These are phyloP conservation scores for Drosophila nigrodunni DNA, from an alignment of 1,140 invertebrate genomes.

Conservation along the genomic window DNA sequence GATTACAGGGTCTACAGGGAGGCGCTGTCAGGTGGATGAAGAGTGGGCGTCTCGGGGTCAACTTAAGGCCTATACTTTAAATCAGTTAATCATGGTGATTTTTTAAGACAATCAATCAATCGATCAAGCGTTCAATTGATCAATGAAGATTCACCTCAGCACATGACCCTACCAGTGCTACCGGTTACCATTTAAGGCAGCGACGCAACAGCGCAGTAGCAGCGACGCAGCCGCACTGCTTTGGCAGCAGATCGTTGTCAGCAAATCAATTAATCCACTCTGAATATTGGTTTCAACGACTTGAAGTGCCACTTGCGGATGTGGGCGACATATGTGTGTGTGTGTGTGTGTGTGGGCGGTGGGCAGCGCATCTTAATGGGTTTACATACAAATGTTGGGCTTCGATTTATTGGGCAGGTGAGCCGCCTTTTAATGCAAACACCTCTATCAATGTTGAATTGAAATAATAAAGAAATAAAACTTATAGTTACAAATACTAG, in stretches of 20 bases:
- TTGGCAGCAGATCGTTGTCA: constrained; percentile 19
- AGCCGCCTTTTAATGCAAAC: background rate
- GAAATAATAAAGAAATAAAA: too few species aligned
- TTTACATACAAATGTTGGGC: background rate
- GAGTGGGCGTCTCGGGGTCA: constrained; percentile 20
- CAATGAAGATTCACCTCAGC: constrained; percentile 13
- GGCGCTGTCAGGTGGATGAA: background rate
- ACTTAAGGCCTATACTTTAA: background rate
- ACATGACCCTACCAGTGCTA: constrained; percentile 10
- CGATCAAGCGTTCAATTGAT: background rate
- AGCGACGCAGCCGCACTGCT: constrained; percentile 1
- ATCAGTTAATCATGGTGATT: constrained; percentile 36
- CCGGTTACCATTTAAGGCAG: constrained; percentile 22
- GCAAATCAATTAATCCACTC: constrained; percentile 43
- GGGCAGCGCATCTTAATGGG: constrained; percentile 11
- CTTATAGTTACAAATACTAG: too few species aligned
- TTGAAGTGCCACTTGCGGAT: background rate
- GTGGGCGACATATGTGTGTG: background rate
- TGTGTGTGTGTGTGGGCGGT: constrained; percentile 5
- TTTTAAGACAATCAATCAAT: background rate
- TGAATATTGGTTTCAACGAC: constrained; percentile 15
- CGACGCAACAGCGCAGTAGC: background rate
- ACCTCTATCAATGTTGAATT: background rate
- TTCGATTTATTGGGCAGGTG: background rate
- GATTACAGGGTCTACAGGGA: background rate